These are phyloP conservation scores for Amiota communis DNA, from an alignment of 2,888 invertebrate species.

Conservation along the genomic window DNA sequence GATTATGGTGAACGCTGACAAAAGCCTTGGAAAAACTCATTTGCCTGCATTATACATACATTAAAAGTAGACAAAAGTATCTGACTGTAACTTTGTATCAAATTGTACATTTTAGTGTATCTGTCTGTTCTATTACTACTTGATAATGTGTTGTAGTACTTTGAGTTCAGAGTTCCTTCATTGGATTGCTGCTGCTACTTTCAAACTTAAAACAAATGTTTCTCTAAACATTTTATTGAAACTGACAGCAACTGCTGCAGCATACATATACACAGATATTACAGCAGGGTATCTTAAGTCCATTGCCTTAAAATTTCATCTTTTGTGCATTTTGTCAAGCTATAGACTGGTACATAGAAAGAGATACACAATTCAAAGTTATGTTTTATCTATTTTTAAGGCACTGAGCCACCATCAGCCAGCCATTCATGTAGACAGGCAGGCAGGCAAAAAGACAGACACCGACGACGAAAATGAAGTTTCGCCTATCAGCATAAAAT, in stretches of 20 bases:
- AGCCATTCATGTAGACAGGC: too few relatives aligned
- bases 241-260: constrained; percentile 3
- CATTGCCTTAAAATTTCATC: neutral
- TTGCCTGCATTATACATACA: too few relatives aligned
- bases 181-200: neutral
- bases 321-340: neutral
- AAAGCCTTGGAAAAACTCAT: too few relatives aligned
- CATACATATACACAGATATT: too few relatives aligned
- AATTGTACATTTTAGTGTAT: too few relatives aligned
- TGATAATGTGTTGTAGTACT: too few relatives aligned
- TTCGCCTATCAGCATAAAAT: constrained; percentile 5
- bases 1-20: too few relatives aligned
- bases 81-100: too few relatives aligned
- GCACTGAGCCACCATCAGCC: neutral
- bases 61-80: too few relatives aligned
- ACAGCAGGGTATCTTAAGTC: too few relatives aligned
- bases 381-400: constrained; percentile 22
- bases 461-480: neutral
- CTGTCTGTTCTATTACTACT: too few relatives aligned
- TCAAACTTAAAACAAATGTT: constrained; percentile 10
- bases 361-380: neutral
- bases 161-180: too few relatives aligned
- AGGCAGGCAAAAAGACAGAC: neutral
- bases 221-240: neutral
- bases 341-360: constrained; percentile 20